Base-by-base conservation (phyloP, 2,888 invertebrate species). In the Himalopsyche anomala region DNA sequence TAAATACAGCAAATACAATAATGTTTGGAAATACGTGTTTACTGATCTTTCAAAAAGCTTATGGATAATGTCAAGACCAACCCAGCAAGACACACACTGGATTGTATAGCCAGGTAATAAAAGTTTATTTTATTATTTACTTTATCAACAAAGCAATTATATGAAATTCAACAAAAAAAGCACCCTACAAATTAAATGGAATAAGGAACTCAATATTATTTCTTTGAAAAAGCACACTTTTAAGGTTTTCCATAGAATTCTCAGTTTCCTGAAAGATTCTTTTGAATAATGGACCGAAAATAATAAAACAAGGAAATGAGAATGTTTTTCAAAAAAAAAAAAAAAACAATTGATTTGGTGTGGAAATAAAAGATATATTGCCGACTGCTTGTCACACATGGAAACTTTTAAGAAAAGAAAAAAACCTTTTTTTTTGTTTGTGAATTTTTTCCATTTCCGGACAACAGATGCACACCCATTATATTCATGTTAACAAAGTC, bases 221-320 rank as follows among this genome's bases (percentile, higher is more conserved):
- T 51, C 51, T 15, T 51, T 51, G 4, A 51, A 51, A 51, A 51
- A 51, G 51, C 51, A 15, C 51, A 51, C 51, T 15, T 51, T 5
- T 51, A 51, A 51, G 51, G 62, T 9, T 62, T 19, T 62, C 62
- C 3, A 62, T 62, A 62, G 62, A 62, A 19, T 19, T 5, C 8
- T 62, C 19, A 62, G 15, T 11, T 62, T 28, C 62, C 28, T 62
- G 62, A 62, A 62, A 19, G 8, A 62, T n/a, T 62, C 62, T 62
- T 19, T 62, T 62, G 62, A 19, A 62, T 62, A 62, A 62, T 62
- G 62, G 19, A 62, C 11, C 62, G 62, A 6, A 62, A 62, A 62
- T 62, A 62, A 62, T 56, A 62, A 62, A 62, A 62, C 62, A n/a
- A 62, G 62, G 62, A 62, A 62, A 62, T 28, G 5, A 62, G 19